A percentile compares a stretch with the other conserved stretches of the same genome.
These are phyloP conservation scores for Anniella stebbinsi DNA, from an alignment of 2,797 vertebrate genomes.

Conservation along the genomic window DNA sequence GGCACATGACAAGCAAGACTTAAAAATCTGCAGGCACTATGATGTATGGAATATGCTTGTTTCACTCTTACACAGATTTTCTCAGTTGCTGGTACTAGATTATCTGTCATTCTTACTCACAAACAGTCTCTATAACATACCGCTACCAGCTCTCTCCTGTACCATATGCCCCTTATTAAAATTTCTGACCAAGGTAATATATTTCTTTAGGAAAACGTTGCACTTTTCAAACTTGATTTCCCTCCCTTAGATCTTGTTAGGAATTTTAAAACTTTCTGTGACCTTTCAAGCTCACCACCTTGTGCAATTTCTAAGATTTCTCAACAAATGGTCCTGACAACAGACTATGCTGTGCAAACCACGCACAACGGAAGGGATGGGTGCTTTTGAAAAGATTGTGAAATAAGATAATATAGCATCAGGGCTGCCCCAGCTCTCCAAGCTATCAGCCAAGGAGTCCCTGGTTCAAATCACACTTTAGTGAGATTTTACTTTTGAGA, in stretches of 20 bases:
- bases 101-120: conserved; percentile 28
- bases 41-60: neutral
- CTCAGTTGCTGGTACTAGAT: neutral
- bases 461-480: neutral
- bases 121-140: neutral
- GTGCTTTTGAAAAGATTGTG: neutral
- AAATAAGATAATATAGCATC: neutral
- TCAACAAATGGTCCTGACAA: neutral
- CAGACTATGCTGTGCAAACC: neutral
- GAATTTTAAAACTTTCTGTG: neutral
- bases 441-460: neutral
- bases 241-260: neutral
- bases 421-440: neutral
- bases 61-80: neutral
- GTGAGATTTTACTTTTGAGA: too few relatives aligned
- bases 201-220: conserved; percentile 2
- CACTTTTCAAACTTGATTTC: neutral
- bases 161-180: neutral
- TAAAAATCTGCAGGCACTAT: neutral
- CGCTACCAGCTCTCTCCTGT: neutral
- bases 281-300: neutral
- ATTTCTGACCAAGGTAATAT: conserved; percentile 43
- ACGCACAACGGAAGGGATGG: neutral
- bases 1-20: neutral
- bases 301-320: neutral